Percentiles rank a stretch among this genome's conserved stretches.
Conservation (phyloP, 2,888 invertebrate genomes). For the Campaea margaritaria region DNA sequence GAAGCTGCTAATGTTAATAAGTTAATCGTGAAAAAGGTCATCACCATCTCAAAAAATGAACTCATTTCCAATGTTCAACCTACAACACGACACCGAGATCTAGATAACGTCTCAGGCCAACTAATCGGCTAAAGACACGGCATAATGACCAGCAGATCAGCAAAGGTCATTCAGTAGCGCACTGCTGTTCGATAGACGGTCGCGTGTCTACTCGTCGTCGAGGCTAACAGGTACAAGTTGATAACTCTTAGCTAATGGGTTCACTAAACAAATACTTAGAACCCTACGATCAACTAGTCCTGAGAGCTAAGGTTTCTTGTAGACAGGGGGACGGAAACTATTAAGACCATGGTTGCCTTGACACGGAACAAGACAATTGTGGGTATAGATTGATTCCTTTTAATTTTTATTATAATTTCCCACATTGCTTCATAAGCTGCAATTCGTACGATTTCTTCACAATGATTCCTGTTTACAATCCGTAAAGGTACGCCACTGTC, state of each 20-base stretch:
- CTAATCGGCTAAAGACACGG: slow-evolving; percentile 65
- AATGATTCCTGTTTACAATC: too few relatives aligned
- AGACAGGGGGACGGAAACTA: too few relatives aligned
- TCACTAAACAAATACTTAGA: neutral
- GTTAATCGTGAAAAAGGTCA: slow-evolving; percentile 16
- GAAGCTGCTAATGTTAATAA: neutral
- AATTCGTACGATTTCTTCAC: too few relatives aligned
- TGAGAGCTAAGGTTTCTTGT: neutral
- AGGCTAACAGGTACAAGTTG: slow-evolving; percentile 39
- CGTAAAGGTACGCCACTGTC: too few relatives aligned
- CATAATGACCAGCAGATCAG: slow-evolving; percentile 56
- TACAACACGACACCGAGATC: slow-evolving; percentile 41
- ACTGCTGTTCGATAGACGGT: slow-evolving; percentile 50
- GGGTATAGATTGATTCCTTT: too few relatives aligned
- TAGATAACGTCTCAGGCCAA: slow-evolving; percentile 48
- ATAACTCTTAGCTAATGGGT: slow-evolving; percentile 12
- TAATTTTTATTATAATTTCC: too few relatives aligned
- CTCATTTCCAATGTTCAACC: slow-evolving; percentile 22
- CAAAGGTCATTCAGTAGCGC: slow-evolving; percentile 64
- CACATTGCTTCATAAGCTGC: too few relatives aligned
- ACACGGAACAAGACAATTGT: too few relatives aligned
- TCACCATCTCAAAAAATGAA: neutral
- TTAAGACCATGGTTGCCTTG: too few relatives aligned
- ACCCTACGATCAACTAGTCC: neutral
- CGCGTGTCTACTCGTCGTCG: slow-evolving; percentile 51